Conservation (phyloP, 2,113 vertebrate species). For the Bubo blakistoni region DNA sequence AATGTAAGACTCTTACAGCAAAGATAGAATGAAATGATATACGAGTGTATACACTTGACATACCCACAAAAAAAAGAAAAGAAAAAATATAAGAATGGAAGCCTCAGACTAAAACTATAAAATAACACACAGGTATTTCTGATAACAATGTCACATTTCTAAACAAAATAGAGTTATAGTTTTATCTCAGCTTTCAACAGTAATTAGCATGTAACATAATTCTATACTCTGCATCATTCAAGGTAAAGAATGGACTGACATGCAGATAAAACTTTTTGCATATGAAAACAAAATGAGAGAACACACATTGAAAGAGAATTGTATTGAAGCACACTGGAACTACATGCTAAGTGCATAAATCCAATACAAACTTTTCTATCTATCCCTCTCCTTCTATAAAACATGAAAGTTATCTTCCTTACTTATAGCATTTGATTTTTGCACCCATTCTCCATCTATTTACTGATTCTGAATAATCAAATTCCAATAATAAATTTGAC, state of each 20-base stretch:
- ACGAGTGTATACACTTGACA: neutral
- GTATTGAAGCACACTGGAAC: neutral
- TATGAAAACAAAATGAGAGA: neutral
- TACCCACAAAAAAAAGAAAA: neutral
- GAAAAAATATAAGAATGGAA: neutral
- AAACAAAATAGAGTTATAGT: neutral
- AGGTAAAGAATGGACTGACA: neutral
- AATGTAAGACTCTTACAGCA: fast-evolving
- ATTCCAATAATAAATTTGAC: neutral
- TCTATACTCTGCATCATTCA: neutral
- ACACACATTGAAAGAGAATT: neutral
- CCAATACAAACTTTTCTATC: neutral
- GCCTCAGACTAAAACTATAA: neutral
- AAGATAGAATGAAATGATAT: neutral
- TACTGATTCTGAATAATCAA: neutral
- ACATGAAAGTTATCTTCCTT: neutral
- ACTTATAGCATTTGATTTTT: neutral
- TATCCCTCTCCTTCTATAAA: neutral
- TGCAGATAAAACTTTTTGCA: neutral
- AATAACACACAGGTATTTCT: neutral
- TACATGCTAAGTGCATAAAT: neutral
- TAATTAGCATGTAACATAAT: neutral
- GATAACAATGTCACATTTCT: neutral
- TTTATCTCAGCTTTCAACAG: neutral
- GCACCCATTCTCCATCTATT: neutral